Base-by-base conservation (phyloP, 2,113 vertebrate genomes). In the Dipodomys spectabilis region DNA sequence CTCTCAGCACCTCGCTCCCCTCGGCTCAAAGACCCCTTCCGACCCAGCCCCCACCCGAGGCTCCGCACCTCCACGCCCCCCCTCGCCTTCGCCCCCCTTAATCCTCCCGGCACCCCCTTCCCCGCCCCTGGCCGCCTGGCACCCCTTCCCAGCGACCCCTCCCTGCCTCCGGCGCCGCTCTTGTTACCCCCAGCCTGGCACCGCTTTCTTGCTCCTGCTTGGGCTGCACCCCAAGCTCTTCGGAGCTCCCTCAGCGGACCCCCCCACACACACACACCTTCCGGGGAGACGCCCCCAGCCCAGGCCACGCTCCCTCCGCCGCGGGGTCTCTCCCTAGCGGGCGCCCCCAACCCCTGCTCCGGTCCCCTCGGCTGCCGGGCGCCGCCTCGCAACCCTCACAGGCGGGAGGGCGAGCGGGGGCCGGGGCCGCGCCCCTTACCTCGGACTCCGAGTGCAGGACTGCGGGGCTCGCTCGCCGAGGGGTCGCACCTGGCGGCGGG, bases 351-450 rank as follows among this genome's bases (percentile, higher is more conserved):
- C 16, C 32, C 57, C 53, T 57, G 15, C 44, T 78, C 20, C 22
- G 15, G 49, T 25, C 27, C 67, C 27, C 67, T 39, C 32, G 18
- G 85, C 72, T 74, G 35, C 80, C 62, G 18, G 60, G 32, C 25
- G 39, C 32, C 32, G 32, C 39, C 60, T 39, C 22, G n/a, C 57
- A 15, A 20, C 78, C 57, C 53, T 13, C 12, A 18, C 4, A 18
- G 53, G 12, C 12, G 53, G 53, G 53, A 18, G 82, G 32, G 49
- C 30, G 82, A 85, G 60, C 15, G 13, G 53, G 53, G 12, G 62
- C 62, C 6, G 35, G 60, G 82, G 79, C 94, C 89, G 94, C 93
- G 89, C 95, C 94, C 94, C 96, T 96, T 77, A 97, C 96, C 95
- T 95, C 88, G 90, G 82, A 94, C 82, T 85, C 84, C 7, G 71